Conservation (phyloP, 2,888 invertebrate genomes). For the Pasiphila rectangulata region DNA sequence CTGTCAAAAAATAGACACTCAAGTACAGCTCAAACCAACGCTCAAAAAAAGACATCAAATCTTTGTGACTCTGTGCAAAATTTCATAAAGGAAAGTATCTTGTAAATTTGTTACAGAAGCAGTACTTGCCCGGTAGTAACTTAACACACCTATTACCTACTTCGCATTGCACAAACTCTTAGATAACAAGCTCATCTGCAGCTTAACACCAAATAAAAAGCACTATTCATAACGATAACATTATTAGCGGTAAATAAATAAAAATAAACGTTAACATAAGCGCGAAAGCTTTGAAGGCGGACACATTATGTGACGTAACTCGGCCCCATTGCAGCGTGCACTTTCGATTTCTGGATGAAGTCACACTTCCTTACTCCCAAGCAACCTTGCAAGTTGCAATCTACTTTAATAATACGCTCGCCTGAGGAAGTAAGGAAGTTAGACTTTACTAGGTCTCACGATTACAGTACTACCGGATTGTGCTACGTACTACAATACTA, state of each 20-base stretch:
- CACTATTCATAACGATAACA: neutral
- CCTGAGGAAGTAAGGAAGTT: constrained; percentile 11
- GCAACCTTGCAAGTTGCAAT: constrained; percentile 22
- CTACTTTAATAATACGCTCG: constrained; percentile 9
- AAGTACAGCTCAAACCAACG: no score
- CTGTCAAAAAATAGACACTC: no score
- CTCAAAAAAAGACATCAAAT: no score
- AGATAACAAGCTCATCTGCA: constrained; percentile 1
- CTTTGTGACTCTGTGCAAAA: no score
- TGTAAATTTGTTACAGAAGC: neutral
- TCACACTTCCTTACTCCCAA: constrained; percentile 43
- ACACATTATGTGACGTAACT: constrained; percentile 48
- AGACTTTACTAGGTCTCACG: constrained; percentile 3
- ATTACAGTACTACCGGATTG: neutral
- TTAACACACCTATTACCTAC: neutral
- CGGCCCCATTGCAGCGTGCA: constrained; percentile 43
- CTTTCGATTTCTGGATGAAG: constrained; percentile 73
- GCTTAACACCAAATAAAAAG: neutral
- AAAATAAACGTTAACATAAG: constrained; percentile 14
- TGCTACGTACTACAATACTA: neutral
- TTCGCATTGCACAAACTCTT: neutral
- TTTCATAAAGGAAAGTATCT: no score
- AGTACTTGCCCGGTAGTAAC: neutral
- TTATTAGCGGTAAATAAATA: constrained; percentile 11
- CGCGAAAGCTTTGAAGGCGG: constrained; percentile 43